Percentiles rank a stretch among this genome's conserved stretches.
Conservation (phyloP, 2,797 vertebrate genomes). For the Cephalopachus bancanus region DNA sequence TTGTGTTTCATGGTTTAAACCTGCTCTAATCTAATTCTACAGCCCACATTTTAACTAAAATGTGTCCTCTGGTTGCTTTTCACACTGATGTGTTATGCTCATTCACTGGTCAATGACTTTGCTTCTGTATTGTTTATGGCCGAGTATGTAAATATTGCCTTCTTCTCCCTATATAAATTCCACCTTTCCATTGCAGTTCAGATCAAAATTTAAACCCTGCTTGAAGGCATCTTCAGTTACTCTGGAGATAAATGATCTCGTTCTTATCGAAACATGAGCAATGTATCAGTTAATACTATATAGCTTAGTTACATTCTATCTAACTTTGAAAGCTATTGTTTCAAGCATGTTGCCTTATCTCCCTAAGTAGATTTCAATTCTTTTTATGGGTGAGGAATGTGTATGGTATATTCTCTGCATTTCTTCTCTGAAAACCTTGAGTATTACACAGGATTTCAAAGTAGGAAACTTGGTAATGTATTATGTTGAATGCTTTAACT, state of each 20-base stretch:
- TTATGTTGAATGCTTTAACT: not conserved
- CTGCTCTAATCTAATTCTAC: not conserved
- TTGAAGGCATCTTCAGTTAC: not conserved
- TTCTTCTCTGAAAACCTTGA: not conserved
- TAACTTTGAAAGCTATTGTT: not conserved
- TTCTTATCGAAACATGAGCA: constrained; percentile 8
- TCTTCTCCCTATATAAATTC: not conserved
- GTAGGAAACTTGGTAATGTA: not conserved
- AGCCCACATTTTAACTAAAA: not conserved
- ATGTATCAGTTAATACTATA: not conserved
- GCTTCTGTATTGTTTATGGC: not conserved
- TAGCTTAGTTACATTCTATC: not conserved
- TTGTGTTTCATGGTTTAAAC: constrained; percentile 7
- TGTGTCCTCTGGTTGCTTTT: not conserved
- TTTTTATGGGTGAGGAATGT: not conserved
- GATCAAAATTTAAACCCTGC: not conserved
- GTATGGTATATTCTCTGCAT: not conserved
- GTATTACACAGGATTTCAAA: not conserved
- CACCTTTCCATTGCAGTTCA: not conserved
- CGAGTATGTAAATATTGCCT: not conserved
- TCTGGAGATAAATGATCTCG: not conserved
- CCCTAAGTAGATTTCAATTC: not conserved
- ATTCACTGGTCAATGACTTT: not conserved
- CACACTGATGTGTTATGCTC: not conserved
- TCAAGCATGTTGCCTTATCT: not conserved